phyloP scores from a whole-genome alignment of 2,888 invertebrate genomes.

The Pheosia tremula region DNA sequence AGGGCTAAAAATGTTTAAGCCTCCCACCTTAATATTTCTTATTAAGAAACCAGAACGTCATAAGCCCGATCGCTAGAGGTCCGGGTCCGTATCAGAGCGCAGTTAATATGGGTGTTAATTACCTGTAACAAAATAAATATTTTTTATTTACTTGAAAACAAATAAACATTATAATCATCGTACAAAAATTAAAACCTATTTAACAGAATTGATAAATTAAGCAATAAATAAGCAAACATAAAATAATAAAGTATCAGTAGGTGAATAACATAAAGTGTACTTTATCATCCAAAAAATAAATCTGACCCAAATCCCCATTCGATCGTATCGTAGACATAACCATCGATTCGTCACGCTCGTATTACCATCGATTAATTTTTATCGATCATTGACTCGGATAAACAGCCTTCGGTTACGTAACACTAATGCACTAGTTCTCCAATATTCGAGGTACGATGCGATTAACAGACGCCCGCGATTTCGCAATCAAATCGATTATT shows the following conservation, averaged over 20 bases:
- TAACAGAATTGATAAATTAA: too few relatives aligned
- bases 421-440: conserved; percentile 44
- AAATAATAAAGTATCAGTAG: too few relatives aligned
- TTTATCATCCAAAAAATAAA: neutral
- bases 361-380: conserved; percentile 43
- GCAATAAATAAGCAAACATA: too few relatives aligned
- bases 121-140: conserved; percentile 30
- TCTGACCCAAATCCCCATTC: neutral
- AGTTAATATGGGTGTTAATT: conserved; percentile 23
- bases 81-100: too few relatives aligned
- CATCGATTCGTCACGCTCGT: conserved; percentile 53
- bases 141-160: conserved; percentile 6
- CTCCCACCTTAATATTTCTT: too few relatives aligned
- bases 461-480: conserved; percentile 46
- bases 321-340: conserved; percentile 29
- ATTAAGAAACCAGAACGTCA: conserved; percentile 7
- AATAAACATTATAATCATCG: neutral
- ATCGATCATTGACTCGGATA: conserved; percentile 46
- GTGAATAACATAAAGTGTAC: too few relatives aligned
- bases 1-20: too few relatives aligned
- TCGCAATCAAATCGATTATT: conserved; percentile 44
- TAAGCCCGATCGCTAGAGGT: neutral
- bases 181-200: too few relatives aligned
- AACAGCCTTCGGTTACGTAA: conserved; percentile 48
- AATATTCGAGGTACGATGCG: conserved; percentile 34